These are phyloP conservation scores for Cephus cinctus DNA, from an alignment of 1,140 invertebrate species.

Conservation along the genomic window DNA sequence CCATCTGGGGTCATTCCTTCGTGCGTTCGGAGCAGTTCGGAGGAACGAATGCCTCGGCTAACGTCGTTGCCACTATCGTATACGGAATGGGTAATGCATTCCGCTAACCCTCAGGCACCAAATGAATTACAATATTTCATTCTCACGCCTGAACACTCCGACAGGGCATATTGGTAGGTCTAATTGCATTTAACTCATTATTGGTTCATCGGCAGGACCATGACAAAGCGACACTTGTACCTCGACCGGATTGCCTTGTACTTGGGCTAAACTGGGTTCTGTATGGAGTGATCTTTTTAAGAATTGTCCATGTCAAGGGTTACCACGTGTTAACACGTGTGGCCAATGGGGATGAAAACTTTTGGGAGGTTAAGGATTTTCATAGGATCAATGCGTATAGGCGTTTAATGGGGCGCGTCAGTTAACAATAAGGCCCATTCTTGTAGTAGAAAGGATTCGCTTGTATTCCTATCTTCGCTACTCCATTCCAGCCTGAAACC, in stretches of 20 bases:
- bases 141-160: slow-evolving; percentile 30
- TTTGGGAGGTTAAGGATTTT: neutral
- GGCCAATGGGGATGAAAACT: neutral
- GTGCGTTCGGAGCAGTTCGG: slow-evolving; percentile 16
- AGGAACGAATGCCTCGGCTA: slow-evolving; percentile 11
- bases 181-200: slow-evolving; percentile 45
- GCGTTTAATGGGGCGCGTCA: slow-evolving; percentile 4
- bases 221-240: no score
- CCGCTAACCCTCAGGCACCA: slow-evolving; percentile 36
- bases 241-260: no score
- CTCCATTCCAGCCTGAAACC: no score
- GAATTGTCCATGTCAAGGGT: no score
- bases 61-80: slow-evolving; percentile 32
- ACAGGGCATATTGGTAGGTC: slow-evolving; percentile 26
- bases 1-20: slow-evolving; percentile 47
- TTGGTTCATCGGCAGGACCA: no score
- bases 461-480: no score
- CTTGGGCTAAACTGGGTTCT: no score
- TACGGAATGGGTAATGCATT: slow-evolving; percentile 37
- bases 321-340: no score
- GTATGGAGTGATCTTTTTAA: no score
- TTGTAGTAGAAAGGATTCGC: no score
- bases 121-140: slow-evolving; percentile 47
- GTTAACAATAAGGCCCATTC: neutral
- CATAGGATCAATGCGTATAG: slow-evolving; percentile 3